Percentiles rank a stretch among this genome's conserved stretches.
These are phyloP conservation scores for Trematocara stigmaticum DNA, from an alignment of 2,113 vertebrate species.

Conservation along the genomic window DNA sequence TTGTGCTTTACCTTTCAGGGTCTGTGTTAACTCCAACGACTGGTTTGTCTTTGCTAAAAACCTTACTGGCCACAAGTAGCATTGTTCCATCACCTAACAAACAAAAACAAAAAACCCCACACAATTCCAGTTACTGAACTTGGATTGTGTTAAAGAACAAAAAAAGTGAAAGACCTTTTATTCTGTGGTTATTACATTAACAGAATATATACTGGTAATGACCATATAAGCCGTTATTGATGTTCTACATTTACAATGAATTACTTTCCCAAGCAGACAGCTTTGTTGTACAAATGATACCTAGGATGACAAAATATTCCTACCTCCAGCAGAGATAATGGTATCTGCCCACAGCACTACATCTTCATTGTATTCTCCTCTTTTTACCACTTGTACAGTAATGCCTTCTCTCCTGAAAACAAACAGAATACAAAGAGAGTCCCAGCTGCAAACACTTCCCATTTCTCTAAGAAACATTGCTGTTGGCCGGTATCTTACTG, in stretches of 20 bases:
- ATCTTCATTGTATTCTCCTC: conserved; percentile 88
- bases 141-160: conserved; percentile 6
- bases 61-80: conserved; percentile 95
- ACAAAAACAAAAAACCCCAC: not conserved
- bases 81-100: conserved; percentile 91
- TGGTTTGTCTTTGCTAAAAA: conserved; percentile 89
- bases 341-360: conserved; percentile 94
- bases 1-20: conserved; percentile 85
- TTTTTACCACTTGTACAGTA: conserved; percentile 87
- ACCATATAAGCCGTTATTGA: not conserved
- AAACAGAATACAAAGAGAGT: not conserved
- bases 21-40: conserved; percentile 97
- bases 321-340: conserved; percentile 94
- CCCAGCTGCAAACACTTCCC: not conserved
- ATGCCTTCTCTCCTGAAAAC: conserved; percentile 80
- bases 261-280: not conserved
- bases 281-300: not conserved
- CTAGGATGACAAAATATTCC: not conserved
- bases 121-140: conserved; percentile 11
- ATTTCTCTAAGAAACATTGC: not conserved
- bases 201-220: not conserved
- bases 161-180: not conserved
- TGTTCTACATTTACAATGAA: not conserved
- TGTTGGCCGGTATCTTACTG: conserved; percentile 71
- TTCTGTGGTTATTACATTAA: not conserved